phyloP scores from a whole-genome alignment of 2,113 vertebrate species.

The Hemibagrus wyckioides region DNA sequence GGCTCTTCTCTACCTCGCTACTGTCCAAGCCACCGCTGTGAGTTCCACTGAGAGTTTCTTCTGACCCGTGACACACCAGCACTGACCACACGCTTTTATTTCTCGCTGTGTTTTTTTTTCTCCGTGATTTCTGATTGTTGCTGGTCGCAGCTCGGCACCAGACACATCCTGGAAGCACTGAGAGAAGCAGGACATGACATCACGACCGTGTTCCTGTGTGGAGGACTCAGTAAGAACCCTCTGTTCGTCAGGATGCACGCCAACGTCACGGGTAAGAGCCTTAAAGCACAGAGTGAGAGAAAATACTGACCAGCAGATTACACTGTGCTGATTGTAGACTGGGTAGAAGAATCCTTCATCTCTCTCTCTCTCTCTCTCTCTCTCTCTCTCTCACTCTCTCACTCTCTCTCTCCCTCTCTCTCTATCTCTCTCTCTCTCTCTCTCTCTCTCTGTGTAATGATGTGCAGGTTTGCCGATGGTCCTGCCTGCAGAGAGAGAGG shows the following conservation, averaged over 20 bases:
- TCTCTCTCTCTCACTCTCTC: neutral
- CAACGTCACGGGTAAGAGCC: slow-evolving; percentile 82
- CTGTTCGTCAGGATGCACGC: slow-evolving; percentile 92
- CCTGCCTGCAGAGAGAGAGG: slow-evolving; percentile 87
- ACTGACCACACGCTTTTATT: neutral
- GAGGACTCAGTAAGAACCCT: slow-evolving; percentile 93
- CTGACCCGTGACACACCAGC: neutral
- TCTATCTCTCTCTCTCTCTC: neutral
- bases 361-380: neutral
- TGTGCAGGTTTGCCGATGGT: slow-evolving; percentile 84
- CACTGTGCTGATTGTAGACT: neutral
- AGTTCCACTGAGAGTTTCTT: slow-evolving; percentile 60
- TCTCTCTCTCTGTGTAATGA: slow-evolving; percentile 5
- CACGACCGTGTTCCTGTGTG: slow-evolving; percentile 88
- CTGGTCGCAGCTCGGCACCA: slow-evolving; percentile 84
- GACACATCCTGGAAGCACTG: slow-evolving; percentile 89
- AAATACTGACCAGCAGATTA: neutral
- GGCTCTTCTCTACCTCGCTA: slow-evolving; percentile 90
- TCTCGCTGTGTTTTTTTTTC: neutral
- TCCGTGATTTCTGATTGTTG: neutral
- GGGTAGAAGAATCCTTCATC: neutral
- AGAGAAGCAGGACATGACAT: slow-evolving; percentile 82
- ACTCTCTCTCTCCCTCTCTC: neutral
- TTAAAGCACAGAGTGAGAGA: neutral
- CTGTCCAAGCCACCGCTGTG: slow-evolving; percentile 90